Evolutionary conservation across 1,140 invertebrate genomes (phyloP), one percentile per base, ranked within the genome.

Genomic region (Musca vetustissima): DNA sequence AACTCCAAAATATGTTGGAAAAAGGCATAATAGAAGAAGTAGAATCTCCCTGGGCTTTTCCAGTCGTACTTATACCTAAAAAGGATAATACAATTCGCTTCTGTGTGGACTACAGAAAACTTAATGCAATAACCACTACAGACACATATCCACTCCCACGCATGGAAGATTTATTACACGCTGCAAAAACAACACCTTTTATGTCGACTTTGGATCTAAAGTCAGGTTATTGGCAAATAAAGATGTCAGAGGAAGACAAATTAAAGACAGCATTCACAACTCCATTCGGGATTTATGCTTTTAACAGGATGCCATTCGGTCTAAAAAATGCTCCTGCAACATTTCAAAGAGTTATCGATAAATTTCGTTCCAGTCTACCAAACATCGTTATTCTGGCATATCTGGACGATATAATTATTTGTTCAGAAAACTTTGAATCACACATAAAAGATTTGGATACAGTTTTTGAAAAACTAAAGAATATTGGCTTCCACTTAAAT

Each of bases 151-250:
- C 84, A 11, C 72, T 86, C 14, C 83, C 84, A 2, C 66, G 77
- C 22, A 83, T 86, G 7, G 83, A 85, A 55, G 83, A 85, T 22
- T 66, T 82, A 11, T 66, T 89, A 8, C 74, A 84, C 25, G 67
- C 68, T 4, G 70, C 83, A 0, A 73, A 73, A 49, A 71, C 70
- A 3, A 71, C 71, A 7, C 73, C 50, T 28, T 75, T 68, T 59
- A 84, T 84, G 73, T 73, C 76, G 0, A 79, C 75, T 0, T 19
- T 85, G 3, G 84, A 85, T 69, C 64, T 83, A 19, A 64, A 67
- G 14, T 52, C 74, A n/a, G 82, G 82, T 4, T 84, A 83, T 21
- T 68, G 52, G 28, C 66, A 57, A 57, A 57, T 74, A 83, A 22
- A 43, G 17, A 21, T 69, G 21, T 24, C 47, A 53, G 72, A 71